Percentiles rank a stretch among this genome's conserved stretches.
These are phyloP conservation scores for Lamprotornis superbus DNA, from an alignment of 2,113 vertebrate species.

Conservation along the genomic window DNA sequence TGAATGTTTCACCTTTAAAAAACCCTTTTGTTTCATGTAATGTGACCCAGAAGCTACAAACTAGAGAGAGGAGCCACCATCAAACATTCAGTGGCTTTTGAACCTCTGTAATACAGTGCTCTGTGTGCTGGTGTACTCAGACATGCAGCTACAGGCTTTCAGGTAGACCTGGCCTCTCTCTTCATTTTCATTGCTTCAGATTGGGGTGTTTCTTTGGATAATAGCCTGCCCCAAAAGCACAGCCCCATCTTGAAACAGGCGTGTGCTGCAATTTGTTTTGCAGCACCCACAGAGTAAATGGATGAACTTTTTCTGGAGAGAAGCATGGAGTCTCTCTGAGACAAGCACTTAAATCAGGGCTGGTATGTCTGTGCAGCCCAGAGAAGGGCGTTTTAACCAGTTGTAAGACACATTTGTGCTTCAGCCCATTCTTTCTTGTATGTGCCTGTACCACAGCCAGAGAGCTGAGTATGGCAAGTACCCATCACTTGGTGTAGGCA, in stretches of 20 bases:
- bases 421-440: background rate
- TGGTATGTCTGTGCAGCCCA: background rate
- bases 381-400: background rate
- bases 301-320: background rate
- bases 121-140: background rate
- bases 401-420: background rate
- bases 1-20: background rate
- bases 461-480: background rate
- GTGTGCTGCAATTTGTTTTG: background rate
- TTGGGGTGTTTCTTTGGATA: background rate
- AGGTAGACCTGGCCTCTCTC: background rate
- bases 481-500: background rate
- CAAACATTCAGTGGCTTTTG: background rate
- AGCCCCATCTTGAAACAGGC: accelerated
- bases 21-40: background rate
- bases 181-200: background rate
- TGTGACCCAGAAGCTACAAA: background rate
- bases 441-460: background rate
- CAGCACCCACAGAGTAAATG: background rate
- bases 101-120: background rate
- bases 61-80: background rate
- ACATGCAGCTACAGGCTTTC: background rate
- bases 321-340: background rate
- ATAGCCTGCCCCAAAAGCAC: background rate
- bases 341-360: background rate